A percentile compares a stretch with the other conserved stretches of the same genome.
Conservation (phyloP, 2,888 invertebrate genomes). For the Augiades crinisus region DNA sequence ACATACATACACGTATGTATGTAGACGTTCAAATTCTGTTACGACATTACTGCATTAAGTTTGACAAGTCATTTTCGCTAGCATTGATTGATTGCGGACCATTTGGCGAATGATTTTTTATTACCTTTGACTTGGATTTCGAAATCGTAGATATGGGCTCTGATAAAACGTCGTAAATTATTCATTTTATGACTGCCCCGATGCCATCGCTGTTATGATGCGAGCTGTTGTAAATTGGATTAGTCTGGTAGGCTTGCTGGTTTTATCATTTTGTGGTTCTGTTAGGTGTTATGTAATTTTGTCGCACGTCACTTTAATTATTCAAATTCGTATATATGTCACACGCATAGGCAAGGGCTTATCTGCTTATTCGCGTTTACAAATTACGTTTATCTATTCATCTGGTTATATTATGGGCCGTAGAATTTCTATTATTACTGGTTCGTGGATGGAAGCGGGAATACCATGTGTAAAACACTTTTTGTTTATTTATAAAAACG, state of each 20-base stretch:
- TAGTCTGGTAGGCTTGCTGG: conserved; percentile 13
- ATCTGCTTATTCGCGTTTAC: too few relatives aligned
- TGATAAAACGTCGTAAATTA: conserved; percentile 39
- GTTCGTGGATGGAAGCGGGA: too few relatives aligned
- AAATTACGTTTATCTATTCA: too few relatives aligned
- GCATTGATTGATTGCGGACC: conserved; percentile 50
- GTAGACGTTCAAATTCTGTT: conserved; percentile 7
- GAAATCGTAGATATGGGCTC: conserved; percentile 31
- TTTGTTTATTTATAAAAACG: too few relatives aligned
- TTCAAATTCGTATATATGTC: too few relatives aligned
- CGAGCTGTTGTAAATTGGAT: conserved; percentile 34
- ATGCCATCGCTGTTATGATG: conserved; percentile 31
- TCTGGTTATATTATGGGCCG: too few relatives aligned
- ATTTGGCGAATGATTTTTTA: conserved; percentile 41
- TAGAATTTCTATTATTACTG: too few relatives aligned
- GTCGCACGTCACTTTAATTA: too few relatives aligned
- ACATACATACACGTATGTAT: background rate
- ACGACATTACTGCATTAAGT: conserved; percentile 30
- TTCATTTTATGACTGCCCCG: conserved; percentile 34
- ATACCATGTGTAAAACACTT: too few relatives aligned
- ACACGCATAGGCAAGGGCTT: too few relatives aligned
- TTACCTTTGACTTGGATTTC: conserved; percentile 32
- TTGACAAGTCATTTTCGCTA: conserved; percentile 45
- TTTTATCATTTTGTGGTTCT: too few relatives aligned
- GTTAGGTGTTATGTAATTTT: too few relatives aligned